A percentile compares a stretch with the other conserved stretches of the same genome.
These are phyloP conservation scores for Ivindomyrus marchei DNA, from an alignment of 2,113 vertebrate species.

Conservation along the genomic window DNA sequence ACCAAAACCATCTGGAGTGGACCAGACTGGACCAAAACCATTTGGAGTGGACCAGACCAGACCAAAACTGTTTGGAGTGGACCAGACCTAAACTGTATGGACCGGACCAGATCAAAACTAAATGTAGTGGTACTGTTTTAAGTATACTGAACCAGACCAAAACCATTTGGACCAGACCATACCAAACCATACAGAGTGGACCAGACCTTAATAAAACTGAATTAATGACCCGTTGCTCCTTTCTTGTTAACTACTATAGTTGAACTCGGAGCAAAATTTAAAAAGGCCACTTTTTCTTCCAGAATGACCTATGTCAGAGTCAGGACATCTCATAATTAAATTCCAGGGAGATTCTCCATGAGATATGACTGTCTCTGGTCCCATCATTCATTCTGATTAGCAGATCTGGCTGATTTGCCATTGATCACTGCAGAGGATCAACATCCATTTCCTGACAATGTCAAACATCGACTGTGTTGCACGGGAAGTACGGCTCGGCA, in stretches of 20 bases:
- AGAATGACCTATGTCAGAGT: background rate
- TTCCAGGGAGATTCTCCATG: background rate
- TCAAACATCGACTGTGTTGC: background rate
- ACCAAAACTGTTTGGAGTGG: background rate
- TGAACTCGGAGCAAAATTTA: background rate
- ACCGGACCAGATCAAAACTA: background rate
- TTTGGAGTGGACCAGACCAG: background rate
- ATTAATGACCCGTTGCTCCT: background rate
- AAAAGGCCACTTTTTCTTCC: background rate
- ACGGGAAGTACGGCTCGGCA: background rate
- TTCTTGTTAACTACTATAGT: background rate
- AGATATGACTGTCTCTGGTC: background rate
- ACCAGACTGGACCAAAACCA: background rate
- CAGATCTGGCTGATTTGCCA: background rate
- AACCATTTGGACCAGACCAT: background rate
- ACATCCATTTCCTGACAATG: slow-evolving; percentile 7
- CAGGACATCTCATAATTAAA: background rate
- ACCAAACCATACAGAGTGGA: background rate
- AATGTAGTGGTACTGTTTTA: too few relatives aligned
- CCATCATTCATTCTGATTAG: background rate
- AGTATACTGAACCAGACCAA: background rate
- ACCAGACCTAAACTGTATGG: too few relatives aligned
- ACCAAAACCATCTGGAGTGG: background rate
- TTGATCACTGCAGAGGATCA: background rate
- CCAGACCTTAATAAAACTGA: background rate